Percentiles rank a stretch among this genome's conserved stretches.
Evolutionary conservation across 92 coral and sea anemone species (phyloP).

Genomic region (Phenganax subtilis): DNA sequence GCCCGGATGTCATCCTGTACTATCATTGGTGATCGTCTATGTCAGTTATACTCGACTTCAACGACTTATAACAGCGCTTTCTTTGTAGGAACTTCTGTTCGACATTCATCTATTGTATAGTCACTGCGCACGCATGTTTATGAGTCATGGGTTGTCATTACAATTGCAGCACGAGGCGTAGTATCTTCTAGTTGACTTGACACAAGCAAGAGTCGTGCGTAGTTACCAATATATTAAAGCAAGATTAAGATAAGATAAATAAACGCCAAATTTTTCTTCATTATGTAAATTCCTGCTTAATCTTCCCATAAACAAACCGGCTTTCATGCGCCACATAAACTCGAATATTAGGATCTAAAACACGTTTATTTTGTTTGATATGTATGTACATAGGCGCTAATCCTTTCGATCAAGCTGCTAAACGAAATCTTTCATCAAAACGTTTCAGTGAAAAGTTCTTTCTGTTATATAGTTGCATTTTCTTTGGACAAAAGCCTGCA

Average conservation of each 20-base stretch:
- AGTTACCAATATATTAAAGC: constrained; percentile 4
- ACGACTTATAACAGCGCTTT: too few relatives aligned
- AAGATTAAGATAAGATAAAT: constrained; percentile 21
- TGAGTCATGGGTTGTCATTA: too few relatives aligned
- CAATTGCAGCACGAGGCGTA: too few relatives aligned
- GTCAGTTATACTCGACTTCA: too few relatives aligned
- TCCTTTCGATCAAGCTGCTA: not conserved
- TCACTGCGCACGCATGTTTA: too few relatives aligned
- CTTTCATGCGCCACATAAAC: not conserved
- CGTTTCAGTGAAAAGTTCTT: too few relatives aligned
- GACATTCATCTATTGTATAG: too few relatives aligned
- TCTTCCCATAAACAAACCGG: not conserved
- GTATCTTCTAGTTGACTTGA: not conserved
- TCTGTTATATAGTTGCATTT: too few relatives aligned
- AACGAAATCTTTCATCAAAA: too few relatives aligned
- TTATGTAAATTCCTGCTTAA: constrained; percentile 17
- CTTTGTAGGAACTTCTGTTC: not conserved
- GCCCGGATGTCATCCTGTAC: not conserved
- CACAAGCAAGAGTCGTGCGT: not conserved
- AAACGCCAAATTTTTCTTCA: constrained; percentile 7
- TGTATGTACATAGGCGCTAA: not conserved
- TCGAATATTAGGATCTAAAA: not conserved
- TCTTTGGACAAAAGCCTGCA: too few relatives aligned
- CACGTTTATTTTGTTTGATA: not conserved
- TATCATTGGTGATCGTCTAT: not conserved